Percentiles rank a stretch among this genome's conserved stretches.
Evolutionary conservation across 2,113 vertebrate genomes (phyloP).

Genomic region (Zosterops lateralis): DNA sequence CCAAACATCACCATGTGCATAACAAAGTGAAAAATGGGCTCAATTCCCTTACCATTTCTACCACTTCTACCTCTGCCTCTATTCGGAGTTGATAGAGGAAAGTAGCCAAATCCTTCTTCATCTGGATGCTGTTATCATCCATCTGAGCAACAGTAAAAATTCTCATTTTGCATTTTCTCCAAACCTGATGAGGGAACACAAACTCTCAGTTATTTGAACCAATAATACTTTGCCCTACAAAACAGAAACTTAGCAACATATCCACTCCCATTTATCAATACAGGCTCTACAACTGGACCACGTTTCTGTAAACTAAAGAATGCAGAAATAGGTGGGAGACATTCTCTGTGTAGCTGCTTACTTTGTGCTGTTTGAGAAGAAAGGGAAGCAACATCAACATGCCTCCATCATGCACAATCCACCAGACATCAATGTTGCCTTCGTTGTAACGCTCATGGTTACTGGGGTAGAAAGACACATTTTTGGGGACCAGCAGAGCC

Average conservation of each 20-base stretch:
- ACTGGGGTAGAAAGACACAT: constrained; percentile 95
- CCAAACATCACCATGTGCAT: background rate
- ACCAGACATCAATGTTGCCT: constrained; percentile 97
- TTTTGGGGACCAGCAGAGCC: constrained; percentile 96
- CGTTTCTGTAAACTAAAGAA: background rate
- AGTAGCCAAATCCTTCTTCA: constrained; percentile 95
- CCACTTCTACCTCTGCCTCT: constrained; percentile 97
- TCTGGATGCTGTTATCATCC: constrained; percentile 99
- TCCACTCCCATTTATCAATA: background rate
- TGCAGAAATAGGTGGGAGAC: background rate
- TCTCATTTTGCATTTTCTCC: constrained; percentile 96
- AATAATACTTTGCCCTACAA: background rate
- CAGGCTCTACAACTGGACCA: background rate
- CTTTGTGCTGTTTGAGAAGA: constrained; percentile 96
- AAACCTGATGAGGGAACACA: constrained; percentile 77
- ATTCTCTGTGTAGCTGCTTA: constrained; percentile 43
- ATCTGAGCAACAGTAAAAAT: constrained; percentile 99
- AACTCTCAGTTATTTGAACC: background rate
- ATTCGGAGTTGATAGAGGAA: constrained; percentile 96
- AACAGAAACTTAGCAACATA: background rate
- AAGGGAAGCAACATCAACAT: constrained; percentile 98
- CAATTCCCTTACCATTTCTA: constrained; percentile 88
- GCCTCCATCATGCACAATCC: constrained; percentile 97
- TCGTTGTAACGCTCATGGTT: constrained; percentile 96
- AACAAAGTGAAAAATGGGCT: background rate